phyloP scores from a whole-genome alignment of 35 echinoderm and acorn worm genomes.

The Nesometra sesokonis region DNA sequence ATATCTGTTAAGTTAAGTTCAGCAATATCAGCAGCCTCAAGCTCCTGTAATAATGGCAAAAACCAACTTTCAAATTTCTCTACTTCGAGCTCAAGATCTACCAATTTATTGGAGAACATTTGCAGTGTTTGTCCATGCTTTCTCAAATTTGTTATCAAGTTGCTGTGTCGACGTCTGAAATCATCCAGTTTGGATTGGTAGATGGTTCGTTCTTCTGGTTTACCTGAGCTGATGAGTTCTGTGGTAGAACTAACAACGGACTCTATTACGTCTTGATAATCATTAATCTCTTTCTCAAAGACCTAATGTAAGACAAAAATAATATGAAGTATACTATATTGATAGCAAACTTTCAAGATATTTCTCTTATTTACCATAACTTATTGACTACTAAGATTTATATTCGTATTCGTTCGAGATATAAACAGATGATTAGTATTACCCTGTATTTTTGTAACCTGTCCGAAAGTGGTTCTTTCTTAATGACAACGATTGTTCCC shows the following conservation, averaged over 20 bases:
- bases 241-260: constrained; percentile 51
- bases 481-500: constrained; percentile 63
- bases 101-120: constrained; percentile 42
- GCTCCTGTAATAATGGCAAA: constrained; percentile 55
- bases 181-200: constrained; percentile 61
- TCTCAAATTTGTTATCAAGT: constrained; percentile 28
- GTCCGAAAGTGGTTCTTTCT: constrained; percentile 72
- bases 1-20: neutral
- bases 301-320: constrained; percentile 44
- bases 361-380: no score
- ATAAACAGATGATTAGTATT: neutral
- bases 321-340: no score
- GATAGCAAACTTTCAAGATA: no score
- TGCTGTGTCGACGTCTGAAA: constrained; percentile 52
- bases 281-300: constrained; percentile 80
- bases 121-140: constrained; percentile 59
- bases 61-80: constrained; percentile 94
- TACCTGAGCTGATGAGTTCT: constrained; percentile 35
- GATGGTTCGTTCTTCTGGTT: constrained; percentile 50
- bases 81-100: constrained; percentile 74
- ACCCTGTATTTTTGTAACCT: constrained; percentile 85
- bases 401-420: neutral
- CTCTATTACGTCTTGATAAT: constrained; percentile 62
- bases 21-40: constrained; percentile 44
- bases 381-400: neutral